Base-by-base conservation (phyloP, 2,113 vertebrate genomes). In the Tragelaphus scriptus region DNA sequence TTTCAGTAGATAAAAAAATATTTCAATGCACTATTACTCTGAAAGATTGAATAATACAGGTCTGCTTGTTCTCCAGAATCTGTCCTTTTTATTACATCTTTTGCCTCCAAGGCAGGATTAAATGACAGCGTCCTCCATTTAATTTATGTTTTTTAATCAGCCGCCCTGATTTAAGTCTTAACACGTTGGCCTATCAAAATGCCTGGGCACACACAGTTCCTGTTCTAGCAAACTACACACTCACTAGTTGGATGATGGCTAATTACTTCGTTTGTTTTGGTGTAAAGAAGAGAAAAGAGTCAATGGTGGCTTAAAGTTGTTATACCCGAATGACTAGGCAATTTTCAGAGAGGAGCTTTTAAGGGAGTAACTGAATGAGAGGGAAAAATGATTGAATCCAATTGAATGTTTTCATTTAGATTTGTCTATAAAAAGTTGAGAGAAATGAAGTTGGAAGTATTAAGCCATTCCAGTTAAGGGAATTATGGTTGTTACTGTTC, bases 91-190 rank as follows among this genome's bases (percentile, higher is more conserved):
- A 81, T 25, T 96, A 40, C 15, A 90, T 58, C 6, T 13, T 89
- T 65, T 61, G 58, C 40, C 61, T 96, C 58, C n/a, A 88, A 85
- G 23, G 61, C 53, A 79, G 82, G 9, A 30, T 96, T 94, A 94
- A 97, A 79, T 86, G 89, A 87, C 87, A 89, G 14, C 95, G 26
- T 92, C 71, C 58, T 90, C 55, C 47, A 65, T 79, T 97, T 86
- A 47, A 49, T 91, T 91, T 91, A 40, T 94, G 58, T 90, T 90
- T 97, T 97, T 96, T 61, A 92, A 84, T 95, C 81, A 97, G 71
- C 40, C 68, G 7, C 19, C 55, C 59, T 85, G 82, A 90, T 75
- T 85, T 97, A 97, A 96, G 49, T 90, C 71, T 96, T 88, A 88
- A 94, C 56, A 61, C 36, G 77, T 53, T 96, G 84, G n/a, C 65